Conservation (phyloP, 1,140 invertebrate species). For the Euura lappo region DNA sequence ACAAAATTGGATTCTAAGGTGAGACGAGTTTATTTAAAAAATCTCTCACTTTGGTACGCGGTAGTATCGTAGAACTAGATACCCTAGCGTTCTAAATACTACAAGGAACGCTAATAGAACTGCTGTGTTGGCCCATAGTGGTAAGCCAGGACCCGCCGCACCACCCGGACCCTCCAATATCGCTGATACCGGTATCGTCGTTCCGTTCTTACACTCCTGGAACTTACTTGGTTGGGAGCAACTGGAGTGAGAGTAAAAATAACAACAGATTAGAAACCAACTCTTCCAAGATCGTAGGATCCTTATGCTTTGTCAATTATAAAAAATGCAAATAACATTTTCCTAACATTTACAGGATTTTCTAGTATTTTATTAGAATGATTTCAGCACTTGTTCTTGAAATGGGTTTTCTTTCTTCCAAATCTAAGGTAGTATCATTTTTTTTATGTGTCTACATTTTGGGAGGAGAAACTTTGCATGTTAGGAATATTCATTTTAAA, state of each 20-base stretch:
- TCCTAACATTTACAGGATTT: no score
- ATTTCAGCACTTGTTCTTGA: no score
- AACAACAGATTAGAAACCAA: neutral
- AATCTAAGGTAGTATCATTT: no score
- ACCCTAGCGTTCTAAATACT: constrained; percentile 76
- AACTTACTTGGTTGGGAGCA: constrained; percentile 75
- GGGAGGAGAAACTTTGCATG: no score
- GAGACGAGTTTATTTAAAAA: neutral
- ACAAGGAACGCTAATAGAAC: constrained; percentile 77
- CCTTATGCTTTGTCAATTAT: no score
- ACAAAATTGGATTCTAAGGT: constrained; percentile 37
- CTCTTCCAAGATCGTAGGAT: no score
- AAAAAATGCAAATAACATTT: no score
- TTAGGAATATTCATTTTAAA: no score
- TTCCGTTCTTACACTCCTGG: constrained; percentile 65
- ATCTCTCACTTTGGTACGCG: constrained; percentile 67
- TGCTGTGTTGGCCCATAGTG: constrained; percentile 79
- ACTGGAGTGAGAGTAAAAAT: constrained; percentile 53
- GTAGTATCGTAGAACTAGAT: constrained; percentile 76
- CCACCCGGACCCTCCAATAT: constrained; percentile 72
- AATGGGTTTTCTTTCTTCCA: no score
- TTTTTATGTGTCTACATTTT: no score
- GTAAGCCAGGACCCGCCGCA: constrained; percentile 61
- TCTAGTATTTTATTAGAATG: no score
- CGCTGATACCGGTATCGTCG: constrained; percentile 71